Base-by-base conservation (phyloP, 1,140 invertebrate genomes). In the Eciton burchellii region DNA sequence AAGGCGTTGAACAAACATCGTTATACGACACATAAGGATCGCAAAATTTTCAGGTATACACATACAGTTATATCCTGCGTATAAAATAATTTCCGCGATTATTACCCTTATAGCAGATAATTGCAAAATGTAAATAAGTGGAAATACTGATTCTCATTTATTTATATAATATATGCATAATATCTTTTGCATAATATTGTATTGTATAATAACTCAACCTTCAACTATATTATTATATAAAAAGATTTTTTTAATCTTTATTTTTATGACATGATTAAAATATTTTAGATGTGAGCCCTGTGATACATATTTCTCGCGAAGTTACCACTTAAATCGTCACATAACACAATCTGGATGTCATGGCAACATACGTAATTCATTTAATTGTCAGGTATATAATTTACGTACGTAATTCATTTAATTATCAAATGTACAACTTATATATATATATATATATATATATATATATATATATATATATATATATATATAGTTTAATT, bases 311-410 rank as follows among this genome's bases (percentile, higher is more conserved):
- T 97, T 97, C 87, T 96, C 96, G 19, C 93, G 97, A 56, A 96
- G 96, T 84, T 97, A 97, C 88, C 96, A 97, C 86, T 92, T 97
- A 70, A 96, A 96, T 88, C 95, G 97, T 29, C 97, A 98, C 90
- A 95, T 96, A 84, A 94, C 95, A 83, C 96, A 97, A 88, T 96
- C 96, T 16, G 96, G 96, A 6, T 97, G 97, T 92, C 96, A 96
- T 88, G 96, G 96, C 8, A 93, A 93, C 52, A 93, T 95, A 77
- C 92, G 93, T 85, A 94, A 94, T 72, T 92, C 93, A 19, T 96
- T 94, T 90, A 93, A 94, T 29, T 97, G 96, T 89, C 94, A 96
- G 91, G 96, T 96, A 35, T 35, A 35, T 35, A 35, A 35, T 35
- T 35, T 35, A 6, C 35, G 6, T 6, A 6, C 35, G 35, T 6